Evolutionary conservation across 2,888 invertebrate species (phyloP).

Genomic region (Eristalis tenax): DNA sequence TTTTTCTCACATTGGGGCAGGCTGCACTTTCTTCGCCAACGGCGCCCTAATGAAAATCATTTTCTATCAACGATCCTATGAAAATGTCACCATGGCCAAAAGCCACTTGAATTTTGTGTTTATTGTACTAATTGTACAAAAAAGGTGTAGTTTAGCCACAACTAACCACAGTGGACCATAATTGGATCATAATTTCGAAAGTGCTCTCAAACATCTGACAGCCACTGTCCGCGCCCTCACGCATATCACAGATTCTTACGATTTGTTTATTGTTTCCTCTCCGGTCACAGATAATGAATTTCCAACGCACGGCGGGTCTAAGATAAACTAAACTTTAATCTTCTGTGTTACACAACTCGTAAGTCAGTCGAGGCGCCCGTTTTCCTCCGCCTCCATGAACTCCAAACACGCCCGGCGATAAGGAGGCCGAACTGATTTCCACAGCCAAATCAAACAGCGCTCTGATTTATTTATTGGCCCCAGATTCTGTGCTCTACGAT

Average conservation of each 20-base stretch:
- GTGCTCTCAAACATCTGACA: not conserved
- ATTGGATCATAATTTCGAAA: not conserved
- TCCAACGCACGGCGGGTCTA: not conserved
- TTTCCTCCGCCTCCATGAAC: conserved; percentile 21
- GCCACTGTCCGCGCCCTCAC: not conserved
- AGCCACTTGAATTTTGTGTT: too few species aligned
- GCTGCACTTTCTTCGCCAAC: too few species aligned
- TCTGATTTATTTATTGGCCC: conserved; percentile 7
- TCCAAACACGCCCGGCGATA: not conserved
- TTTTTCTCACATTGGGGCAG: too few species aligned
- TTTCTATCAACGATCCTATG: too few species aligned
- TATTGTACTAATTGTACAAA: too few species aligned
- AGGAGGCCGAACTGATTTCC: not conserved
- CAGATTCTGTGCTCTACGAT: not conserved
- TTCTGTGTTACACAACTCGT: conserved; percentile 12
- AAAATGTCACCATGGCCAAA: too few species aligned
- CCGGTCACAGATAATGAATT: not conserved
- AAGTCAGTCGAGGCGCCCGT: conserved; percentile 13
- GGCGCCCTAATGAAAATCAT: too few species aligned
- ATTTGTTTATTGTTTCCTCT: not conserved
- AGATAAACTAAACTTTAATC: conserved; percentile 9
- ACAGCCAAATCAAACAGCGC: not conserved
- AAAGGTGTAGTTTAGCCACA: too few species aligned
- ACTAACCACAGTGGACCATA: too few species aligned
- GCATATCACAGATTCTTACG: not conserved